Evolutionary conservation across 2,888 invertebrate species (phyloP), one percentile per base, ranked within the genome.

Genomic region (Malachius bipustulatus): DNA sequence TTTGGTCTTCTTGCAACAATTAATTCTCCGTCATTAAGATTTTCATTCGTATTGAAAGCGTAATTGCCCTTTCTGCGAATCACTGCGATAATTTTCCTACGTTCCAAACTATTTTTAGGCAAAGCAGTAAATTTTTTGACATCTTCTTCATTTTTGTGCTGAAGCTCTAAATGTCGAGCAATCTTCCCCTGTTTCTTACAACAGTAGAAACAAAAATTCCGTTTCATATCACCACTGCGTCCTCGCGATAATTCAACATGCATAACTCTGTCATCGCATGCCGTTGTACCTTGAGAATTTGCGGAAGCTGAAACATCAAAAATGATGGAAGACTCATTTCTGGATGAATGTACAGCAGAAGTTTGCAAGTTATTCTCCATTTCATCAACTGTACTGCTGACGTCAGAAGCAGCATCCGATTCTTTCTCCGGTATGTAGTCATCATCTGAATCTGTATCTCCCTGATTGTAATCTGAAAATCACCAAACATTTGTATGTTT

Each of bases 41-140:
- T 37, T 6, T 14, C 12, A 14, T 34, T 16, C 2, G 45, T 45
- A 19, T 47, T 49, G 16, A 38, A 46, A 4, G 45, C 4, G 27
- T 42, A 45, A 37, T 41, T 43, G 19, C 47, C 47, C 30, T 39
- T 44, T 16, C 43, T 45, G 2, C 45, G 35, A 12, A 47, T 34
- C 9, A 34, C 26, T 4, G 34, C 35, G 9, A 47, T 43, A 4
- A 46, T 30, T 2, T 26, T 9, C 14, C 14, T 12, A 2, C 42
- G 35, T 24, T 44, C 44, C 6, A n/a, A 19, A 19, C 24, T 8
- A 19, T 19, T 19, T 34, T 14, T 15, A 8, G 34, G 34, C 4
- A 34, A 11, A 13, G 11, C 4, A 28, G 15, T 10, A 9, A 27
- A 34, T 10, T 16, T 14, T 27, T 15, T n/a, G 2, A 28, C 16